Evolutionary conservation across 30 jellyfish, hydroid and myxozoan species (phyloP), one percentile per base, ranked within the genome.

Genomic region (Pelagia noctiluca): DNA sequence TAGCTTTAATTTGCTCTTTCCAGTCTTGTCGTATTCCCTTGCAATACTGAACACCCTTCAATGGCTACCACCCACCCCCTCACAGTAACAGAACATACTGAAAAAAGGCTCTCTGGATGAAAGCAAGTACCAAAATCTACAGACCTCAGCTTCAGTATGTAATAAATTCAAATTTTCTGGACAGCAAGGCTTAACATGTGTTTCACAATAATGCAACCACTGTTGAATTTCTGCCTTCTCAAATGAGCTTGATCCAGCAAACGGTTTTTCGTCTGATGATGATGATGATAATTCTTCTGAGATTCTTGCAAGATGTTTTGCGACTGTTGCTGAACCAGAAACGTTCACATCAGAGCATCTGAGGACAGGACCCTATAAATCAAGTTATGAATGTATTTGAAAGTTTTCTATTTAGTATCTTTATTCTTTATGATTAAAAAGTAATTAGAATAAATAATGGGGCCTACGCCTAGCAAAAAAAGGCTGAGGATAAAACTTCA

Each of bases 131-230:
- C 21, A 71, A 21, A 31, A 24, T 23, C 23, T 35, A 42, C 52
- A 23, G 31, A 80, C 91, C 91, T 80, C 84, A 8, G 84, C 91
- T 30, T 80, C 72, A 22, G 34, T 19, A 8, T 64, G 12, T 57
- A 77, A 57, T 22, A 32, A n/a, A 42, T 77, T 76, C 21, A 25
- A 34, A 49, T 80, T 84, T 42, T 46, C 35, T 2, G 61, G 7
- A 18, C 26, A 25, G 68, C 52, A n/a, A 19, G 91, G 91, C 60
- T 80, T 80, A 11, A 80, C 11, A 50, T 66, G 76, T 2, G 84
- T 80, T 66, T 80, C 84, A 66, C 75, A 42, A 37, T 80, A 80
- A 24, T 23, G 76, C 63, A 80, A 30, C 91, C 91, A 80, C 50
- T 80, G 91, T 12, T 32, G 70, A 32, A 66, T 66, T n/a, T 66